phyloP scores from a whole-genome alignment of 2,888 invertebrate genomes.

The Schizotus pectinicornis region DNA sequence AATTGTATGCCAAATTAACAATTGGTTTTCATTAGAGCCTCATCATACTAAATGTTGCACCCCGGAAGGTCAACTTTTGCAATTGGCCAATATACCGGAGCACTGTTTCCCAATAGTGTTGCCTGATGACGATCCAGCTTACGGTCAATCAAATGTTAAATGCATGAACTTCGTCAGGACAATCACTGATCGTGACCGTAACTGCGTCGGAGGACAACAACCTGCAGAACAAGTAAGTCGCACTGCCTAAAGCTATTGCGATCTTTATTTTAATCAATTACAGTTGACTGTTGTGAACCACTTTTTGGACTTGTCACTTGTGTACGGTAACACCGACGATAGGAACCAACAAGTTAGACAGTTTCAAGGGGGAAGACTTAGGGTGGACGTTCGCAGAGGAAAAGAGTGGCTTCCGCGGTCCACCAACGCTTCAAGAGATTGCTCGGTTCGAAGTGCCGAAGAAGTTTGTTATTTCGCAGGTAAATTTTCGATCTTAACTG shows the following conservation, averaged over 20 bases:
- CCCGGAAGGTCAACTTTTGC: constrained; percentile 62
- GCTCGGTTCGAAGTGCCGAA: constrained; percentile 63
- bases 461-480: constrained; percentile 82
- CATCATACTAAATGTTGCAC: constrained; percentile 69
- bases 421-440: constrained; percentile 72
- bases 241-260: constrained; percentile 5
- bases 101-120: constrained; percentile 64
- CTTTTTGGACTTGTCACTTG: constrained; percentile 78
- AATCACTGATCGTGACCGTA: constrained; percentile 69
- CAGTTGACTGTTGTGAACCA: constrained; percentile 73
- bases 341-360: constrained; percentile 72
- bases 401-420: constrained; percentile 76
- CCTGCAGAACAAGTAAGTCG: constrained; percentile 74
- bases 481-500: constrained; percentile 43
- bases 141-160: constrained; percentile 61
- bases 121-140: constrained; percentile 64
- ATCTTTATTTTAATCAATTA: constrained; percentile 25
- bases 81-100: constrained; percentile 56
- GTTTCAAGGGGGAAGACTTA: constrained; percentile 72
- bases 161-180: constrained; percentile 80
- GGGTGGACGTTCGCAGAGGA: constrained; percentile 67
- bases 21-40: constrained; percentile 56
- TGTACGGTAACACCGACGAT: constrained; percentile 77
- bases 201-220: constrained; percentile 67
- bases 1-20: not conserved